phyloP scores from a whole-genome alignment of 2,113 vertebrate genomes.

The Eurypyga helias region DNA sequence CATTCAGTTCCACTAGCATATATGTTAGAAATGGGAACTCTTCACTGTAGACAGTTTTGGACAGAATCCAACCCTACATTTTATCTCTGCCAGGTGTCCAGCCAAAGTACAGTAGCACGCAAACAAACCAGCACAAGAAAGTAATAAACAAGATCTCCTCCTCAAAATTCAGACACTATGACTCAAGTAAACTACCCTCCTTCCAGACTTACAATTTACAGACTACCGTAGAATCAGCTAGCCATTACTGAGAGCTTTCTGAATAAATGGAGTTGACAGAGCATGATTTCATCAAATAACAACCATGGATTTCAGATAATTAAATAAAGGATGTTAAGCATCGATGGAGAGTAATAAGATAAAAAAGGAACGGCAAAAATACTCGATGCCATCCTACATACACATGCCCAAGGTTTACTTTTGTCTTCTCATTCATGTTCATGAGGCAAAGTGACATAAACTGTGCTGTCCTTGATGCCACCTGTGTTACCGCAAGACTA shows the following conservation, averaged over 20 bases:
- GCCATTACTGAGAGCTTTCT: background rate
- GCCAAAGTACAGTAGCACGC: background rate
- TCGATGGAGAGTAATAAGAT: background rate
- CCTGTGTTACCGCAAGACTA: background rate
- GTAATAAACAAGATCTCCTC: background rate
- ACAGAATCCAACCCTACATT: background rate
- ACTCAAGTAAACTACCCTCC: background rate
- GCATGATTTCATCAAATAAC: background rate
- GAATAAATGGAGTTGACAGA: background rate
- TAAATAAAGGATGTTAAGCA: background rate
- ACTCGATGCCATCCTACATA: background rate
- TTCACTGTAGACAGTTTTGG: background rate
- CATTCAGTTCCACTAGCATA: background rate
- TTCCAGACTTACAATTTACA: background rate
- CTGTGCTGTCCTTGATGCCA: accelerated
- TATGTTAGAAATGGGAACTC: background rate
- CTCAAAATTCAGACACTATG: background rate
- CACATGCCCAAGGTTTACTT: background rate
- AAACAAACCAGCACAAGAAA: background rate
- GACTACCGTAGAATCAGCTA: background rate
- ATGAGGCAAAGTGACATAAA: background rate
- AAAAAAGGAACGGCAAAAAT: background rate
- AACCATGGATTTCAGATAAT: background rate
- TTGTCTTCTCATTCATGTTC: background rate
- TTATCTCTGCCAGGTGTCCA: background rate